Base-by-base conservation (phyloP, 2,888 invertebrate species). In the Sarcophaga subvicina region DNA sequence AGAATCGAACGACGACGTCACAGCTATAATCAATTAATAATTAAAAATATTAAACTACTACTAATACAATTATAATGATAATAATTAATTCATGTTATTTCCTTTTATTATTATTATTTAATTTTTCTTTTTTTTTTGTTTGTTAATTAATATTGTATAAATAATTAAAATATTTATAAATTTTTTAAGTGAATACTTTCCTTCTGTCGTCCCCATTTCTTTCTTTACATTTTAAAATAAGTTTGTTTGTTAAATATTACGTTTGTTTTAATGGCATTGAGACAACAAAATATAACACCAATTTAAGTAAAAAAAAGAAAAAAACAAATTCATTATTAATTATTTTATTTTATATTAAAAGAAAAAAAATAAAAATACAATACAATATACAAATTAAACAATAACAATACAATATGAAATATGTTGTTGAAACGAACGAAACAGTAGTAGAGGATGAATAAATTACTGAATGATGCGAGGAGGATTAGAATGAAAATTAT, bases 1-100 rank as follows among this genome's bases (percentile, higher is more conserved):
- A 37, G 37, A 37, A 37, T 37, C 37, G 66, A 25, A 14, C 10
- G 27, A 17, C 64, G 59, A 73, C 25, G 47, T 80, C 71, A 75
- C 66, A 45, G 76, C 71, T 80, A 79, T 79, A 59, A 79, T 69
- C 66, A 83, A 83, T 62, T 67, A 73, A 75, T 69, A 72, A 64
- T 14, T 49, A 60, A 63, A 64, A 67, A 69, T 62, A 67, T 14
- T 37, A 45, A 76, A 59, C 62, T 64, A 59, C 25, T 25, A 63
- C 11, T 54, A 54, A 25, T 69, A 20, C 20, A n/a, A 66, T 37
- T 67, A 47, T 11, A 11, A n/a, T 12, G 10, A 45, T 37, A 66
- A 27, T n/a, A 27, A 66, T 6, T 54, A 25, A 22, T 75, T 47
- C 47, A 67, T 78, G 62, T 78, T 62, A 54, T 54, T 62, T 49